These are phyloP conservation scores for Ganaspis sp. DNA, from an alignment of 1,140 invertebrate genomes.

Conservation along the genomic window DNA sequence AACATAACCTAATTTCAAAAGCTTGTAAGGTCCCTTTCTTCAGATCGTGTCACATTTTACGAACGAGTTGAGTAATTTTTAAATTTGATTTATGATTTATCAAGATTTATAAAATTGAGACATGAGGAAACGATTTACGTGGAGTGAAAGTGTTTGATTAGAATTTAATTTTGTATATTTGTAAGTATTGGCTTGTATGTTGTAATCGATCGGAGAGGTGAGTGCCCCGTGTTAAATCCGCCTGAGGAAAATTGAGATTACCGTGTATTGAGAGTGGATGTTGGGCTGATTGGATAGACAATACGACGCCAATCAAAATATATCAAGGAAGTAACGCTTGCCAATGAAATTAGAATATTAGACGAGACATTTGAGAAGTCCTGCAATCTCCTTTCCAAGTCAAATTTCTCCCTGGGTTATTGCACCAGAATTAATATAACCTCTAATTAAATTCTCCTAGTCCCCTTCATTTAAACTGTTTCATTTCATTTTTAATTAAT, in stretches of 20 bases:
- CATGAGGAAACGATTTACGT: too few relatives aligned
- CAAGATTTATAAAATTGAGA: too few relatives aligned
- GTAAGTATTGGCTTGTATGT: background rate
- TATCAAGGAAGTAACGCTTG: background rate
- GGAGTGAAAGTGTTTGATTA: too few relatives aligned
- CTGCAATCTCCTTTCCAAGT: constrained; percentile 4
- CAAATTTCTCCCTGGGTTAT: constrained; percentile 2
- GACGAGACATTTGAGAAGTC: background rate
- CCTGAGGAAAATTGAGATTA: background rate
- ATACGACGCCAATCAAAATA: constrained; percentile 1
- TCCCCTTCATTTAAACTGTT: background rate
- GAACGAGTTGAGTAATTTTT: too few relatives aligned
- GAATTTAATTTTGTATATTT: background rate
- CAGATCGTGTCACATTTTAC: too few relatives aligned
- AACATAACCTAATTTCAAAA: too few relatives aligned
- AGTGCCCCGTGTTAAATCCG: background rate
- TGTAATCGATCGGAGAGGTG: background rate
- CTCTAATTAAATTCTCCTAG: background rate
- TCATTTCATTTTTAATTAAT: too few relatives aligned
- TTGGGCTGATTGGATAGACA: background rate
- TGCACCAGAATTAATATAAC: background rate
- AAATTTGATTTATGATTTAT: too few relatives aligned
- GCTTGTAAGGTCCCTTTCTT: too few relatives aligned
- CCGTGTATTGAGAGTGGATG: background rate
- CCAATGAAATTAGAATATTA: background rate